phyloP scores from a whole-genome alignment of 2,113 vertebrate species.

The Sinocyclocheilus anophthalmus region DNA sequence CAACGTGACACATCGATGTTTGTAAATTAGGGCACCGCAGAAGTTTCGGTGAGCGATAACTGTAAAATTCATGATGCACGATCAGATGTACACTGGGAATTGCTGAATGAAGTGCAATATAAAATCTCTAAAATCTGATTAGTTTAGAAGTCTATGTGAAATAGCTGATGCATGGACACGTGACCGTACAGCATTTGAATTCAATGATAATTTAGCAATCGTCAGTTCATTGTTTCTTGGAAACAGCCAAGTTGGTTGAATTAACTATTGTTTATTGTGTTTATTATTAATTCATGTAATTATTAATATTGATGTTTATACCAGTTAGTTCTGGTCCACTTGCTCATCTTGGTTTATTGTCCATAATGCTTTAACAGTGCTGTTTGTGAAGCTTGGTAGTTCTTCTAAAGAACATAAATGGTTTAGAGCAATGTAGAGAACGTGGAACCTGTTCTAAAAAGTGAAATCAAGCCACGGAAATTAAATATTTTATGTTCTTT shows the following conservation, averaged over 20 bases:
- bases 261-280: background rate
- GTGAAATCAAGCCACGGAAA: background rate
- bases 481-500: background rate
- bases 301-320: background rate
- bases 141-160: background rate
- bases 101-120: background rate
- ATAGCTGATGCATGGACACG: background rate
- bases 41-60: slow-evolving; percentile 17
- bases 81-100: slow-evolving; percentile 5
- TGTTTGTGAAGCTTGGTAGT: background rate
- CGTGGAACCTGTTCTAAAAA: background rate
- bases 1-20: slow-evolving; percentile 21
- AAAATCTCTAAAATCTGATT: background rate
- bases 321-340: background rate
- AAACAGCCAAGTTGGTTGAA: background rate
- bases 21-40: slow-evolving; percentile 15
- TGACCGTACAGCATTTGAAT: background rate
- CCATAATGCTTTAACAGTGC: background rate
- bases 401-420: background rate
- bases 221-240: background rate
- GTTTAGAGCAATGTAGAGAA: background rate
- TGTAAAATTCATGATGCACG: slow-evolving; percentile 24
- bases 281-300: background rate
- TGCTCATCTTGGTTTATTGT: background rate
- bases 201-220: background rate